These are phyloP conservation scores for Odontamblyopus lacepedii DNA, from an alignment of 2,797 vertebrate species.

Conservation along the genomic window DNA sequence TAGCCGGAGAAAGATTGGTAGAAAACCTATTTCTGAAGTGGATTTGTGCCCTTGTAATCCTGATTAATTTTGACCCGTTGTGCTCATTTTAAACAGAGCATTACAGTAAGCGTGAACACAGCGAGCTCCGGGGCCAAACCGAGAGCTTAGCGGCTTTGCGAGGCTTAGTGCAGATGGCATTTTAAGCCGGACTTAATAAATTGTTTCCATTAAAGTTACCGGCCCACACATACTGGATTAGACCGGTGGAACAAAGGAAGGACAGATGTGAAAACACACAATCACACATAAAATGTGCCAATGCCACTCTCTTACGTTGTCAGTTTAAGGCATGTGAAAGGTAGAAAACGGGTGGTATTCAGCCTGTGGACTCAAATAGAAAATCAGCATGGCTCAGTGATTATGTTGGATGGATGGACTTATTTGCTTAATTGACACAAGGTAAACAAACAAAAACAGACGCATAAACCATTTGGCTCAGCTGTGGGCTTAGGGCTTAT, in stretches of 20 bases:
- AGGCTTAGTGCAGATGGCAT: constrained; percentile 87
- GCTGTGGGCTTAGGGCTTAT: constrained; percentile 71
- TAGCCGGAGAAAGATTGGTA: constrained; percentile 75
- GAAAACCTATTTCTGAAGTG: constrained; percentile 87
- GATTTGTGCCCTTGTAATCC: constrained; percentile 86
- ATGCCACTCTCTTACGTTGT: constrained; percentile 63
- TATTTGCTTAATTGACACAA: constrained; percentile 74
- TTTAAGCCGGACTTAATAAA: constrained; percentile 88
- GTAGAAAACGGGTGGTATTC: constrained; percentile 48
- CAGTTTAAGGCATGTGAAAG: constrained; percentile 59
- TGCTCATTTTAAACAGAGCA: constrained; percentile 86
- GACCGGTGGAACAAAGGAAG: constrained; percentile 79
- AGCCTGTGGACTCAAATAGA: constrained; percentile 50
- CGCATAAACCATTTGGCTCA: constrained; percentile 72
- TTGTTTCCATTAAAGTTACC: constrained; percentile 89
- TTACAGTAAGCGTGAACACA: constrained; percentile 84
- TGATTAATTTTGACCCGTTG: constrained; percentile 89
- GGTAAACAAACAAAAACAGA: constrained; percentile 71
- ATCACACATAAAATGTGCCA: constrained; percentile 41
- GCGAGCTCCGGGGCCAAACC: constrained; percentile 79
- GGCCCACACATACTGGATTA: constrained; percentile 86
- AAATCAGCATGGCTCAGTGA: constrained; percentile 53
- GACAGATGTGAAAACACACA: constrained; percentile 55
- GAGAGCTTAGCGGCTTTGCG: constrained; percentile 84
- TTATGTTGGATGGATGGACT: constrained; percentile 60